These are phyloP conservation scores for Chelon labrosus DNA, from an alignment of 2,797 vertebrate genomes.

Conservation along the genomic window DNA sequence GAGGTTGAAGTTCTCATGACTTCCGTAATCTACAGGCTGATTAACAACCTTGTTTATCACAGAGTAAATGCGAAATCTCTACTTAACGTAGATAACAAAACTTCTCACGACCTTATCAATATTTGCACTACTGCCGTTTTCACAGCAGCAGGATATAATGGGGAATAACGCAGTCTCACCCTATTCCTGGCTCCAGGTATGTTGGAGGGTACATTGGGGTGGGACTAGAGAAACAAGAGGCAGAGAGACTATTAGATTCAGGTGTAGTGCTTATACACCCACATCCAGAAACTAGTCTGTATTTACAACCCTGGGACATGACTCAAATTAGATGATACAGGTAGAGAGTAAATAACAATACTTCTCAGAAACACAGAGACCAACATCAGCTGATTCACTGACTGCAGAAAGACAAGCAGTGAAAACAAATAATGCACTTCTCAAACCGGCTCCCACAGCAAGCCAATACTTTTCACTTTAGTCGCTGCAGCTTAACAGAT, in stretches of 20 bases:
- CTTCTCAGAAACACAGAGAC: constrained; percentile 33
- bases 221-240: constrained; percentile 84
- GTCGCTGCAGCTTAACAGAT: background rate
- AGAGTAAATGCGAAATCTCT: constrained; percentile 39
- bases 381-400: constrained; percentile 12
- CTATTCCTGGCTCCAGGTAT: constrained; percentile 97
- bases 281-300: constrained; percentile 32
- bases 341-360: constrained; percentile 62
- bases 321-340: constrained; percentile 61
- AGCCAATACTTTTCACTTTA: background rate
- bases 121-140: constrained; percentile 46
- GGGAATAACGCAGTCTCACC: constrained; percentile 83
- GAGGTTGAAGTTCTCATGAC: constrained; percentile 6
- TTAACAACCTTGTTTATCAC: constrained; percentile 11
- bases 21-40: constrained; percentile 6
- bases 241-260: constrained; percentile 54
- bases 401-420: constrained; percentile 24
- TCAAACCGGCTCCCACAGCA: constrained; percentile 16
- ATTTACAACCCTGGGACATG: constrained; percentile 47
- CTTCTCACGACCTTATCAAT: constrained; percentile 50
- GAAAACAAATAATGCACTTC: constrained; percentile 8
- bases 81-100: constrained; percentile 35
- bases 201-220: constrained; percentile 98
- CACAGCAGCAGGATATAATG: constrained; percentile 33
- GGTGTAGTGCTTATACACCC: constrained; percentile 42